A percentile compares a stretch with the other conserved stretches of the same genome.
Evolutionary conservation across 2,888 invertebrate species (phyloP).

Genomic region (Allacma fusca): DNA sequence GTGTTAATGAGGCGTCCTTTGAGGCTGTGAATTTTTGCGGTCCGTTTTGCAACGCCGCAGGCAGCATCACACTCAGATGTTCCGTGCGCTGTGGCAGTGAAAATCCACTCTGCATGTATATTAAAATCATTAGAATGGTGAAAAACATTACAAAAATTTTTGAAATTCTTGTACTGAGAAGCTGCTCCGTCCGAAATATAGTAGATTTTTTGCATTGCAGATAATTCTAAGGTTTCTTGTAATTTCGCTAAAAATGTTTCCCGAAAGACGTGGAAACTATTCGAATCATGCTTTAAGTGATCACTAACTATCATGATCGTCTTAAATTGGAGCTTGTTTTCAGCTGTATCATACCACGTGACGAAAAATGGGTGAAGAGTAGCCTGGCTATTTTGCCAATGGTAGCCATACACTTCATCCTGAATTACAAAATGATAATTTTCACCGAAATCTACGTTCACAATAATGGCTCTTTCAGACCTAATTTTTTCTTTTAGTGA

Average conservation of each 20-base stretch:
- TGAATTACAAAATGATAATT: slow-evolving; percentile 56
- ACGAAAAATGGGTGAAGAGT: slow-evolving; percentile 55
- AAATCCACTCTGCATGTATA: slow-evolving; percentile 59
- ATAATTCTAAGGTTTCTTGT: not conserved
- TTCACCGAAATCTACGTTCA: slow-evolving; percentile 59
- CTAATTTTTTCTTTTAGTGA: too few relatives aligned
- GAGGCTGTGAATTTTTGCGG: too few relatives aligned
- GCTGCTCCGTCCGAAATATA: slow-evolving; percentile 59
- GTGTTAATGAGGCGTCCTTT: not conserved
- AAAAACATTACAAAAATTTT: slow-evolving; percentile 56
- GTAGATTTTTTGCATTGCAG: slow-evolving; percentile 41
- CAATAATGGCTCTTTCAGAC: slow-evolving; percentile 27
- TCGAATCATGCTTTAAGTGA: slow-evolving; percentile 51
- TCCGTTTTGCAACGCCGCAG: too few relatives aligned
- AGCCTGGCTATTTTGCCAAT: slow-evolving; percentile 59
- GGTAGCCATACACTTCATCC: slow-evolving; percentile 56
- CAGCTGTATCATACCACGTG: not conserved
- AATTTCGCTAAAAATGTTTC: slow-evolving; percentile 22
- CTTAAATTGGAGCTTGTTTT: not conserved
- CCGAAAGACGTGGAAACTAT: slow-evolving; percentile 51
- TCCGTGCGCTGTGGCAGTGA: slow-evolving; percentile 60
- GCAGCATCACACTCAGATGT: slow-evolving; percentile 42
- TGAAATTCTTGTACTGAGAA: slow-evolving; percentile 60
- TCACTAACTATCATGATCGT: slow-evolving; percentile 49
- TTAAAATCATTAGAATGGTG: slow-evolving; percentile 56